phyloP scores from a whole-genome alignment of 1,140 invertebrate species.

The Eulimnadia texana region DNA sequence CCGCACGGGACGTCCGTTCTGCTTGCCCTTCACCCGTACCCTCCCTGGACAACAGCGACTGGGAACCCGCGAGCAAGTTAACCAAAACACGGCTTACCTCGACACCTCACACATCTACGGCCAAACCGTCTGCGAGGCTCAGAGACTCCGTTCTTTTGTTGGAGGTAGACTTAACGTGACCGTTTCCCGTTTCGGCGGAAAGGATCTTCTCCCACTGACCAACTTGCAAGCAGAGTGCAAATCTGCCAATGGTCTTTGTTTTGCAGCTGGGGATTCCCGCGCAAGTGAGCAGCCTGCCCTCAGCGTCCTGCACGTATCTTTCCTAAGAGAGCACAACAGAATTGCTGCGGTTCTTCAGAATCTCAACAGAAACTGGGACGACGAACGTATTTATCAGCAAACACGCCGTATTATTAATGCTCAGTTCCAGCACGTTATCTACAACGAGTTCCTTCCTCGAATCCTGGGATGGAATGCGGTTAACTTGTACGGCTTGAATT shows the following conservation, averaged over 20 bases:
- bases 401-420: conserved; percentile 35
- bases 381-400: conserved; percentile 40
- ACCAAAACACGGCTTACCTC: conserved; percentile 35
- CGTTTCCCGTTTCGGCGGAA: conserved; percentile 17
- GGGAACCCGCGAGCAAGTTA: conserved; percentile 23
- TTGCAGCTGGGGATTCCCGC: conserved; percentile 6
- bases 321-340: conserved; percentile 36
- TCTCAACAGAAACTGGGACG: conserved; percentile 33
- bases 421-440: conserved; percentile 44
- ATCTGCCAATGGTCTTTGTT: conserved; percentile 1
- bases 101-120: conserved; percentile 37
- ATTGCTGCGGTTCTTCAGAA: conserved; percentile 30
- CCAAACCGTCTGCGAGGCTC: conserved; percentile 26
- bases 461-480: conserved; percentile 58
- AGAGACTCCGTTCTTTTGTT: conserved; percentile 23
- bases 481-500: conserved; percentile 68
- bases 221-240: conserved; percentile 1
- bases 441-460: conserved; percentile 46
- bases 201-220: background rate
- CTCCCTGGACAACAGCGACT: conserved; percentile 35
- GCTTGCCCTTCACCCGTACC: conserved; percentile 17
- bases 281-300: conserved; percentile 39
- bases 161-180: conserved; percentile 13
- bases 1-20: conserved; percentile 20
- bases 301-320: conserved; percentile 39